Evolutionary conservation across 2,797 vertebrate genomes (phyloP).

Genomic region (Hippocampus kuda): DNA sequence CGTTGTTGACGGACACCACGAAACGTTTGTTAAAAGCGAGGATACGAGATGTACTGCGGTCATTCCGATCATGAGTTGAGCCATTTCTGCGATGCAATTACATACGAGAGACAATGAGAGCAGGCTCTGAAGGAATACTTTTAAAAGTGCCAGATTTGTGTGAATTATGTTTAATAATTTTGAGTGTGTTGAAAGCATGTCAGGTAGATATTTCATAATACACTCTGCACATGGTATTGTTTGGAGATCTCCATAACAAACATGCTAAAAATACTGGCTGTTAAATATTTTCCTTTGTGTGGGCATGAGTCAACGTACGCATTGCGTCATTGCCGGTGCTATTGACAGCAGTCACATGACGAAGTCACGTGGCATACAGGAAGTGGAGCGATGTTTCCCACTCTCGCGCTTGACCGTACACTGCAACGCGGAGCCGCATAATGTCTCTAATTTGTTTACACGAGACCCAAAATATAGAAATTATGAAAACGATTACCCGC

Average conservation of each 20-base stretch:
- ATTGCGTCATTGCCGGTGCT: neutral
- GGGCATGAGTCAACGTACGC: neutral
- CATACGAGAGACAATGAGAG: too few species aligned
- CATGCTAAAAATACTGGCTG: neutral
- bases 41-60: too few species aligned
- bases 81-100: too few species aligned
- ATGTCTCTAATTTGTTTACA: neutral
- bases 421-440: conserved; percentile 7
- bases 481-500: too few species aligned
- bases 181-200: too few species aligned
- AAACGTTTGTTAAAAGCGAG: too few species aligned
- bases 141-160: too few species aligned
- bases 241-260: neutral
- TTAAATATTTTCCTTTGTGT: too few species aligned
- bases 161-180: too few species aligned
- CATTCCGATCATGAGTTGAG: too few species aligned
- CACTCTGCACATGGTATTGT: neutral
- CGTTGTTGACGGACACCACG: too few species aligned
- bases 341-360: conserved; percentile 34
- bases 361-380: conserved; percentile 38
- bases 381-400: conserved; percentile 39
- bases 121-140: too few species aligned
- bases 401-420: conserved; percentile 8
- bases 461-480: neutral
- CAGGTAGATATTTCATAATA: neutral